phyloP scores from a whole-genome alignment of 2,888 invertebrate species.

The Caenorhabditis sp. region DNA sequence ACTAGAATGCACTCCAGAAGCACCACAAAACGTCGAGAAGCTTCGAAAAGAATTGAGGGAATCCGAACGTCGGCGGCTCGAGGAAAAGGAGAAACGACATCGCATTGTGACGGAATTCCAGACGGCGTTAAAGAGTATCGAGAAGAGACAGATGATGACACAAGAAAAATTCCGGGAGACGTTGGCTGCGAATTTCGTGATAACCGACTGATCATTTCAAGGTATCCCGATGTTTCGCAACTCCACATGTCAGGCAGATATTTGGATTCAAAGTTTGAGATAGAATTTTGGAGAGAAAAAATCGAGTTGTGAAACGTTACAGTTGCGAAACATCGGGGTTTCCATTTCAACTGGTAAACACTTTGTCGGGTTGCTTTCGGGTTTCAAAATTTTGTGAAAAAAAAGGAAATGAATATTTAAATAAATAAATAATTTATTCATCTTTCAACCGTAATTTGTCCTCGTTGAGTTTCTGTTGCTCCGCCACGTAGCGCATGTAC shows the following conservation, averaged over 20 bases:
- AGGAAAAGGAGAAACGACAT: slow-evolving; percentile 57
- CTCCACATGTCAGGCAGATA: too few relatives aligned
- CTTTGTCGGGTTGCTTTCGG: background rate
- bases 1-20: slow-evolving; percentile 52
- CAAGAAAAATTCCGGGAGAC: slow-evolving; percentile 32
- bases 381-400: background rate
- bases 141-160: slow-evolving; percentile 27
- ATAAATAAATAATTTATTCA: slow-evolving; percentile 28
- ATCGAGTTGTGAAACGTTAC: too few relatives aligned
- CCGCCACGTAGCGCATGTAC: slow-evolving; percentile 27
- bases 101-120: slow-evolving; percentile 19
- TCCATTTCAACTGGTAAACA: too few relatives aligned
- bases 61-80: slow-evolving; percentile 8
- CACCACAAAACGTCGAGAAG: slow-evolving; percentile 47
- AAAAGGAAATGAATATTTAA: background rate
- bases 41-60: slow-evolving; percentile 37
- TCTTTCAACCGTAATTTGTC: slow-evolving; percentile 31
- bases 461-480: slow-evolving; percentile 34
- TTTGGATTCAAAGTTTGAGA: too few relatives aligned
- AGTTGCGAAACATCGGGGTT: too few relatives aligned
- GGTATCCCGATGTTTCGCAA: too few relatives aligned
- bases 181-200: background rate
- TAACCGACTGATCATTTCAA: slow-evolving; percentile 1
- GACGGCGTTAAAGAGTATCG: slow-evolving; percentile 38
- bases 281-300: too few relatives aligned